Evolutionary conservation across 2,113 vertebrate genomes (phyloP).

Genomic region (Canis aureus): DNA sequence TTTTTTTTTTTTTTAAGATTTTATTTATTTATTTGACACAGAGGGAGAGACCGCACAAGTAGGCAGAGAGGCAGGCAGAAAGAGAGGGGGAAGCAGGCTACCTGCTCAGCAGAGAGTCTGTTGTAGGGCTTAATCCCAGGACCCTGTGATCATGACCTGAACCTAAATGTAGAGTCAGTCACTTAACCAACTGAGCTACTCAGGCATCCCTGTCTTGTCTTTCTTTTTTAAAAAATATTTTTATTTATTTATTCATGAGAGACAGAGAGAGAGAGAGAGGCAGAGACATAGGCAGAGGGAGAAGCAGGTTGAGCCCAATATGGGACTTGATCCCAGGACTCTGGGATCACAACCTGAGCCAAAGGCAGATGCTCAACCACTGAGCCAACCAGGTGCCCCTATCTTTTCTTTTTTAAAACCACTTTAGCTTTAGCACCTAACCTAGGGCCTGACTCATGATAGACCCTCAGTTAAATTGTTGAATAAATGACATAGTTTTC

Average conservation of each 20-base stretch:
- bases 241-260: background rate
- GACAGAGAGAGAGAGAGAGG: too few species aligned
- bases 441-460: background rate
- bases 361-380: background rate
- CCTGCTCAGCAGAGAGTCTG: too few species aligned
- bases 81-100: too few species aligned
- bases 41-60: too few species aligned
- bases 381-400: background rate
- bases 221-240: background rate
- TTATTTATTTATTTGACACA: too few species aligned
- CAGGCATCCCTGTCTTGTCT: background rate
- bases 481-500: slow-evolving; percentile 11
- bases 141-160: too few species aligned
- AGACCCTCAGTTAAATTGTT: background rate
- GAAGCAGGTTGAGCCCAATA: background rate
- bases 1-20: too few species aligned
- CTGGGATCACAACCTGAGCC: background rate
- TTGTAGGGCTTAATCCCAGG: too few species aligned
- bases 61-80: too few species aligned
- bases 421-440: background rate
- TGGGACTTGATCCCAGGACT: background rate
- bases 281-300: background rate
- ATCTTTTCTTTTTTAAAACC: background rate
- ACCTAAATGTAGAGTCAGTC: too few species aligned
- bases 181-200: too few species aligned